These are phyloP conservation scores for Varanus salvator DNA, from an alignment of 2,113 vertebrate genomes.

Conservation along the genomic window DNA sequence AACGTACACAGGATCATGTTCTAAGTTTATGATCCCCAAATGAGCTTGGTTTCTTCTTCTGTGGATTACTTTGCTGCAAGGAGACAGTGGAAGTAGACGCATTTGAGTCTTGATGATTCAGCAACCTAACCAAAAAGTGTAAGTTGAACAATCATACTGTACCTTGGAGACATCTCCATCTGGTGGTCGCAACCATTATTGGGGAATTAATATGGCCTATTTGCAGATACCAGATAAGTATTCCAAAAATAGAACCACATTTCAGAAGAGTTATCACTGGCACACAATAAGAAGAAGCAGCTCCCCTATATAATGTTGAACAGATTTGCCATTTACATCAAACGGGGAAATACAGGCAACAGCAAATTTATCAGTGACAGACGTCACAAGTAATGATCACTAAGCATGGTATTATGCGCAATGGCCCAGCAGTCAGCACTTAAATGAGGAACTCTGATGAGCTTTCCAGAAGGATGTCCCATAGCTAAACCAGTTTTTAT, in stretches of 20 bases:
- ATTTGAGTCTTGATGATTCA: background rate
- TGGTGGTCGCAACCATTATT: background rate
- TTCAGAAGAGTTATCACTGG: background rate
- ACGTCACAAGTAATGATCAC: background rate
- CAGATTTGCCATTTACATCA: background rate
- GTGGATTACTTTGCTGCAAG: background rate
- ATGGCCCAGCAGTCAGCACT: background rate
- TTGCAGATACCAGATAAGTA: background rate
- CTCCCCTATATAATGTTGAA: background rate
- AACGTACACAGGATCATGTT: no score
- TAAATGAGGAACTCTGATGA: background rate
- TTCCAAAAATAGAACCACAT: background rate
- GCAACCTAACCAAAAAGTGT: no score
- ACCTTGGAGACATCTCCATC: background rate
- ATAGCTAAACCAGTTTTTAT: background rate
- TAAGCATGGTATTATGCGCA: background rate
- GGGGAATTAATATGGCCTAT: background rate
- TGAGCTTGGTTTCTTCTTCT: background rate
- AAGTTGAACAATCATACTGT: no score
- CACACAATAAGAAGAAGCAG: background rate
- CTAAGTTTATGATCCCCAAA: no score
- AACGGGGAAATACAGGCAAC: background rate
- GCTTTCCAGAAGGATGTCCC: background rate
- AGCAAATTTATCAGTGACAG: background rate
- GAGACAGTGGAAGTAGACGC: background rate